phyloP scores from a whole-genome alignment of 2,797 vertebrate genomes.

The Enteromius trimaculatus region DNA sequence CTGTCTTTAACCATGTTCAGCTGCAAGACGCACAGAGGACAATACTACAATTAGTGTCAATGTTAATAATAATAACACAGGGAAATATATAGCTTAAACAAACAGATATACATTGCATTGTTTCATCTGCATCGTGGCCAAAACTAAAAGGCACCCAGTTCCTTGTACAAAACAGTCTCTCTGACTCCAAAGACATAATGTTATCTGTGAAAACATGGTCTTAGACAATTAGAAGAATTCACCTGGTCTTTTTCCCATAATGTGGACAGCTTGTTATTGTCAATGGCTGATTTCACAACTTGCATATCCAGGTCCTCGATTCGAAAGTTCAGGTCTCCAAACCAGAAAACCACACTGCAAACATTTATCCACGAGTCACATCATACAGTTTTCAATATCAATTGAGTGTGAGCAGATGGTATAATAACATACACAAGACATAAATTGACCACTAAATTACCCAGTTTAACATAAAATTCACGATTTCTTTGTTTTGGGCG shows the following conservation, averaged over 20 bases:
- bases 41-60: neutral
- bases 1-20: conserved; percentile 93
- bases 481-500: too few relatives aligned
- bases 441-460: neutral
- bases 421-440: neutral
- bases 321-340: conserved; percentile 97
- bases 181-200: neutral
- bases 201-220: neutral
- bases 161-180: neutral
- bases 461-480: neutral
- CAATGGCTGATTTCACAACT: conserved; percentile 91
- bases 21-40: conserved; percentile 69
- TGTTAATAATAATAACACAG: conserved; percentile 23
- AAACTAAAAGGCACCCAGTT: neutral
- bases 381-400: neutral
- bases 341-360: conserved; percentile 94
- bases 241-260: conserved; percentile 98
- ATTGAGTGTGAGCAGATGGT: neutral
- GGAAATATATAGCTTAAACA: neutral
- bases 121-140: neutral
- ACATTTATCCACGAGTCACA: conserved; percentile 4
- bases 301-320: conserved; percentile 92
- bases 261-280: conserved; percentile 84
- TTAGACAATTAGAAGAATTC: conserved; percentile 23
- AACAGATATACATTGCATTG: neutral